phyloP scores from a whole-genome alignment of 2,797 vertebrate genomes.

The Acrossocheilus fasciatus region DNA sequence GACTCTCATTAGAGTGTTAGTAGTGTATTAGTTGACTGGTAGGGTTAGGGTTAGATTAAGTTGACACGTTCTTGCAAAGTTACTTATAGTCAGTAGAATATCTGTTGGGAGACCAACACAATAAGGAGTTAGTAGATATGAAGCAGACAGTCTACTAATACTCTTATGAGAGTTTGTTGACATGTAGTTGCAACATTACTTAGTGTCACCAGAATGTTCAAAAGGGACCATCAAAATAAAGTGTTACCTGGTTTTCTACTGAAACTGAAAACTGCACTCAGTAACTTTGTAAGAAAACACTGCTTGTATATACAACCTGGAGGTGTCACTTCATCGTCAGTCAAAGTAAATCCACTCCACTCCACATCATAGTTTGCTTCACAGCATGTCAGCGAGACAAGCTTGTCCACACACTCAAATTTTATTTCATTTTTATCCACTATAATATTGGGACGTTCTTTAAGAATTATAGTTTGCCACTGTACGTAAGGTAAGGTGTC shows the following conservation, averaged over 20 bases:
- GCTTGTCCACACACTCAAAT: slow-evolving; percentile 27
- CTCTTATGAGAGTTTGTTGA: too few relatives aligned
- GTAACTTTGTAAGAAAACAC: neutral
- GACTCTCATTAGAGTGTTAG: too few relatives aligned
- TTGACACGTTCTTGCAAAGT: too few relatives aligned
- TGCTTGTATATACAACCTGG: slow-evolving; percentile 9
- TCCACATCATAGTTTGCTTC: slow-evolving; percentile 46
- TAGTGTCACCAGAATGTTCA: too few relatives aligned
- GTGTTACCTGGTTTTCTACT: neutral
- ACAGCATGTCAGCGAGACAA: slow-evolving; percentile 61
- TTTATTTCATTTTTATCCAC: slow-evolving; percentile 11
- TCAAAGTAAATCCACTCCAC: slow-evolving; percentile 65
- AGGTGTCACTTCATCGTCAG: neutral
- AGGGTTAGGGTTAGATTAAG: too few relatives aligned
- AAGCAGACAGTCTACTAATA: too few relatives aligned
- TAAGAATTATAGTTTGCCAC: slow-evolving; percentile 38
- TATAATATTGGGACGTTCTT: slow-evolving; percentile 61
- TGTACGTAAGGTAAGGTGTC: slow-evolving; percentile 48
- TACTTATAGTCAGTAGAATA: too few relatives aligned
- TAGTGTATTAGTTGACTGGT: too few relatives aligned
- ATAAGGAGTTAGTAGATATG: too few relatives aligned
- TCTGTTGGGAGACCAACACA: too few relatives aligned
- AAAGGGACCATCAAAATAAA: too few relatives aligned
- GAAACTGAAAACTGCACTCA: neutral
- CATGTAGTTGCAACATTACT: too few relatives aligned